Base-by-base conservation (phyloP, 2,797 vertebrate genomes). In the Todus mexicanus region DNA sequence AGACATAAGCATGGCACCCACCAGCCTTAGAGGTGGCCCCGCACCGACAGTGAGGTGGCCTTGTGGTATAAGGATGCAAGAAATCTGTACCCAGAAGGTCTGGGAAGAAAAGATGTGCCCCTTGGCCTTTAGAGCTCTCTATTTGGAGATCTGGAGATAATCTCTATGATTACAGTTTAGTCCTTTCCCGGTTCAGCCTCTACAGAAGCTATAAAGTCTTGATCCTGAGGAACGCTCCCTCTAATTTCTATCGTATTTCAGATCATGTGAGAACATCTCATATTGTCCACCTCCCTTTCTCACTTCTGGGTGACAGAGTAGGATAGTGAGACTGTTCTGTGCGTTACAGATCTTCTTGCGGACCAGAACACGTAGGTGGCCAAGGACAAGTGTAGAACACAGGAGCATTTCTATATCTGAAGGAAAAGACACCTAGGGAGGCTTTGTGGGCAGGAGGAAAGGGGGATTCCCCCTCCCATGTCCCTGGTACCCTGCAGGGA, bases 241-340 rank as follows among this genome's bases (percentile, higher is more conserved):
- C 8, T 14, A 23, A 85, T 84, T 94, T 42, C 53, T 81, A 3
- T 51, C 26, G 22, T 45, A 23, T 78, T 57, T 72, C 59, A 65
- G 54, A 7, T 29, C 7, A 27, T 11, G 7, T 35, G 35, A 72
- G 63, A 84, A 26, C 59, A 59, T 19, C n/a, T 78, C 21, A 13
- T 15, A 17, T 2, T 25, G 40, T 8, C 18, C 43, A 33, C 5
- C 43, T 50, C 23, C 48, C 57, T 29, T 77, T n/a, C 23, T 21
- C 1, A 0, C 15, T 66, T 27, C 42, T 1, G 2, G 9, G 2
- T 18, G 11, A 14, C 29, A 11, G 40, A 42, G 23, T 3, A 19
- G 29, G 22, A 25, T 7, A 37, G 22, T 1, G 38, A 63, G 35
- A 7, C 10, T 9, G 10, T 2, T 7, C 50, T 17, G 63, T 37